These are phyloP conservation scores for Platycnemis pennipes DNA, from an alignment of 2,888 invertebrate genomes.

Conservation along the genomic window DNA sequence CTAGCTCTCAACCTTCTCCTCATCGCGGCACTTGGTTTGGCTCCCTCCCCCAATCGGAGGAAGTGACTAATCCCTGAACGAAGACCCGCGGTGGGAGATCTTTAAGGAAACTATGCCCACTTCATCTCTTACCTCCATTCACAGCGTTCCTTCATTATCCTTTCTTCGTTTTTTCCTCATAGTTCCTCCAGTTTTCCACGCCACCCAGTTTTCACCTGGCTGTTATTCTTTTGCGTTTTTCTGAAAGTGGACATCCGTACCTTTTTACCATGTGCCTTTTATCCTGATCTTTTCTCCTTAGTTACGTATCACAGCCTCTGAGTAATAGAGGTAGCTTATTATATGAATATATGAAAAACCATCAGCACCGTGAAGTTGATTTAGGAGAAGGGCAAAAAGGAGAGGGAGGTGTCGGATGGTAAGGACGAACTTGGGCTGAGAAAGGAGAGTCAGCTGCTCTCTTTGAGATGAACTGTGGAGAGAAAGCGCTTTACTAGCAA, in stretches of 20 bases:
- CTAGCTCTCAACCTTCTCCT: neutral
- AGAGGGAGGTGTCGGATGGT: neutral
- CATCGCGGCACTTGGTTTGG: neutral
- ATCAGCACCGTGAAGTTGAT: neutral
- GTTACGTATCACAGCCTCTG: neutral
- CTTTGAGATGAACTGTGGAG: too few species aligned
- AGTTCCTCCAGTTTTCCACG: too few species aligned
- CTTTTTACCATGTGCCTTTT: too few species aligned
- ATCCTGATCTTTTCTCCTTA: too few species aligned
- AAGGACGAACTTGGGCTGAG: too few species aligned
- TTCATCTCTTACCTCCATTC: neutral
- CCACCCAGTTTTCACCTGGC: too few species aligned
- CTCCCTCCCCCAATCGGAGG: neutral
- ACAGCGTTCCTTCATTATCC: too few species aligned
- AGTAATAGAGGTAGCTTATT: neutral
- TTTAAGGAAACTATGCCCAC: neutral
- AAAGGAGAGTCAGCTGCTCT: too few species aligned
- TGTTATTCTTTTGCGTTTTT: too few species aligned
- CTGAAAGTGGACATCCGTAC: too few species aligned
- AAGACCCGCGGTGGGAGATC: neutral
- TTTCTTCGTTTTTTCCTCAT: too few species aligned
- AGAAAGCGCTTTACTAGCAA: neutral
- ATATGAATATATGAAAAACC: neutral
- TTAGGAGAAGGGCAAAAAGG: neutral
- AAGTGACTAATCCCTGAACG: slow-evolving; percentile 7